Evolutionary conservation across 2,113 vertebrate genomes (phyloP).

Genomic region (Dendropsophus ebraccatus): DNA sequence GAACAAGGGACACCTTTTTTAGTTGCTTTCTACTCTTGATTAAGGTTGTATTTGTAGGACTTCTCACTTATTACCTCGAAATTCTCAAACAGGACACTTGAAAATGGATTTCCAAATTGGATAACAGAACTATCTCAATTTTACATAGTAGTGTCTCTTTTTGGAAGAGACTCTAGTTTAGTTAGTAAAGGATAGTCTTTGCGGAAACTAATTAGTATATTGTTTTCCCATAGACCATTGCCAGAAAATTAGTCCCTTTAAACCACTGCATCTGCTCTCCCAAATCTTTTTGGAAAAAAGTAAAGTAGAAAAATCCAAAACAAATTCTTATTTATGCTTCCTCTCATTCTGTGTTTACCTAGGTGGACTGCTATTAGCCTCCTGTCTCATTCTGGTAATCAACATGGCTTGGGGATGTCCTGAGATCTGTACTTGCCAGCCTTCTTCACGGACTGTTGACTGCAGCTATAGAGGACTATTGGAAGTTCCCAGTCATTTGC

Average conservation of each 20-base stretch:
- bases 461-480: constrained; percentile 85
- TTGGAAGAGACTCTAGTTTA: too few species aligned
- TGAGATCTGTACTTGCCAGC: constrained; percentile 82
- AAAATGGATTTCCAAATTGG: neutral
- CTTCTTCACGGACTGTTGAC: constrained; percentile 82
- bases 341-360: constrained; percentile 60
- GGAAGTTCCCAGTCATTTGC: constrained; percentile 81
- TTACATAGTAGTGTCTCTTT: too few species aligned
- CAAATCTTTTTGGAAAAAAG: too few species aligned
- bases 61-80: neutral
- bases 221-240: too few species aligned
- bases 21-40: neutral
- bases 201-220: too few species aligned
- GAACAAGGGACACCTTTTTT: neutral
- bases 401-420: constrained; percentile 76
- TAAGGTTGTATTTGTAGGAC: neutral
- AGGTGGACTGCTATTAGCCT: constrained; percentile 75
- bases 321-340: constrained; percentile 8
- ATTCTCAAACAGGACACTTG: neutral
- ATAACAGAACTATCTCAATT: too few species aligned
- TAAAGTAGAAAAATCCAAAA: too few species aligned
- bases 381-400: constrained; percentile 66
- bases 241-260: too few species aligned
- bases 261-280: too few species aligned
- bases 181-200: too few species aligned